Base-by-base conservation (phyloP, 2,113 vertebrate genomes). In the Fukomys damarensis region DNA sequence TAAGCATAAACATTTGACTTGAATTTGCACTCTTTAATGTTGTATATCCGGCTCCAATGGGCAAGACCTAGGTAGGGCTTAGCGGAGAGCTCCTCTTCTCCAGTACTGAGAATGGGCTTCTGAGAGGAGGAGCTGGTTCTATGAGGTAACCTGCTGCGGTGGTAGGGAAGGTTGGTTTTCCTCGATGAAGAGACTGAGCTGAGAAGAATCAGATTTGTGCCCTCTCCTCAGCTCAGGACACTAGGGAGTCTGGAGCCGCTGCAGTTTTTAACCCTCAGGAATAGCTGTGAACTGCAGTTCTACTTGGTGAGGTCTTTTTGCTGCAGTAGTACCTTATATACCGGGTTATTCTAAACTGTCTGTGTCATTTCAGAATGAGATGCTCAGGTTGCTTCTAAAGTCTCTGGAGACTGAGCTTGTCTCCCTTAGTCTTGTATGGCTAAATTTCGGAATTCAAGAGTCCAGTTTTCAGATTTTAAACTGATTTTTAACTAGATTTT, bases 21-120 rank as follows among this genome's bases (percentile, higher is more conserved):
- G 89, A 95, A 93, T 96, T 93, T 95, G 72, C 35, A 70, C 56
- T 92, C 46, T 66, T 89, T 30, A 61, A 83, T 65, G 8, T 89
- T 87, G 63, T 38, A 63, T 72, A 72, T 76, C 76, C 72, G 89
- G 38, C 52, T 86, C 19, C 49, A 10, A 46, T 20, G 35, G 43
- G 56, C 56, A 80, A n/a, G n/a, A 80, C 26, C 32, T 46, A 49
- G 52, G 26, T 46, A 49, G 52, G 26, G 63, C 43, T 94, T 87
- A 46, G 85, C 59, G n/a, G 74, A 43, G 68, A 77, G 86, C 54
- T 12, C 74, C 26, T 35, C n/a, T 87, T 77, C 54, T 94, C 41
- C 28, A 66, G 6, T 32, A 22, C 46, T 9, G 22, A 22, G 41
- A 38, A 32, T 24, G 35, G 46, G 24, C n/a, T 58, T n/a, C 58